Evolutionary conservation across 2,888 invertebrate genomes (phyloP).

Genomic region (Mythimna loreyi): DNA sequence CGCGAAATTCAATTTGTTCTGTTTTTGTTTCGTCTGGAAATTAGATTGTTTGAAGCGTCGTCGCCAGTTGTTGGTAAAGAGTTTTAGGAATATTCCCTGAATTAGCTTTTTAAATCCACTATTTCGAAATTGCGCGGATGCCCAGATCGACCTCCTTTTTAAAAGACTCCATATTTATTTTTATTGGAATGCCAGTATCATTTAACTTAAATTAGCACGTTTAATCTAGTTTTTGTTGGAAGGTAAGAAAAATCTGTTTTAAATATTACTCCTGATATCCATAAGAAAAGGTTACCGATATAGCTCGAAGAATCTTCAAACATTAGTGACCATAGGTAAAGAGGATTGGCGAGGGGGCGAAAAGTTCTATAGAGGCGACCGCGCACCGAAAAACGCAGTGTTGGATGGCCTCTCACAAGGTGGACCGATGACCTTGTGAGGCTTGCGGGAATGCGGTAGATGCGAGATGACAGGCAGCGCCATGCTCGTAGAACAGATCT

Average conservation of each 20-base stretch:
- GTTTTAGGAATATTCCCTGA: constrained; percentile 16
- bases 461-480: too few species aligned
- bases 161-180: background rate
- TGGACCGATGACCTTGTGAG: too few species aligned
- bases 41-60: constrained; percentile 64
- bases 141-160: constrained; percentile 15
- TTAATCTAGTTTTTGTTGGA: background rate
- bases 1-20: constrained; percentile 63
- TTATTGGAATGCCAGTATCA: background rate
- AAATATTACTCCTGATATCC: background rate
- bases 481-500: too few species aligned
- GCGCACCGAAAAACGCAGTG: too few species aligned
- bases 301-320: too few species aligned
- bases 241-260: background rate
- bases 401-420: too few species aligned
- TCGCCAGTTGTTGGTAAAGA: constrained; percentile 46
- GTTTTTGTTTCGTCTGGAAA: constrained; percentile 62
- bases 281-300: too few species aligned
- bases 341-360: too few species aligned
- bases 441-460: too few species aligned
- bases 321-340: too few species aligned
- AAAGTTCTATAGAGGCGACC: too few species aligned
- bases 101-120: constrained; percentile 14
- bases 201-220: background rate
- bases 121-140: constrained; percentile 29